phyloP scores from a whole-genome alignment of 2,797 vertebrate species.

The Syngnathus acus region DNA sequence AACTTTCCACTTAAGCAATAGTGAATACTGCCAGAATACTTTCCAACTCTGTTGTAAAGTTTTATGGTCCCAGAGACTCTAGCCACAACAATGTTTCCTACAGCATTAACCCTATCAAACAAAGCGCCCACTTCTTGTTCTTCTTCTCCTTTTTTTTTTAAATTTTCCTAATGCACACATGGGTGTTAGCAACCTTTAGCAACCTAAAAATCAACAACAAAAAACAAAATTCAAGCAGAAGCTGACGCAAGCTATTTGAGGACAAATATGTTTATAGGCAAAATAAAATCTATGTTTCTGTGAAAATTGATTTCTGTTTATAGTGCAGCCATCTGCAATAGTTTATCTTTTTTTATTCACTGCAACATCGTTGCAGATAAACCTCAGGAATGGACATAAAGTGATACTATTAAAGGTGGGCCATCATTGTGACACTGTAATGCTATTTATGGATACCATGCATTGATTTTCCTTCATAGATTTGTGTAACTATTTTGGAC shows the following conservation, averaged over 20 bases:
- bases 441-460: conserved; percentile 35
- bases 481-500: conserved; percentile 15
- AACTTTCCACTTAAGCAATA: conserved; percentile 11
- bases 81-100: conserved; percentile 21
- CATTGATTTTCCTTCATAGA: conserved; percentile 15
- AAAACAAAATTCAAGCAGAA: conserved; percentile 21
- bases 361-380: conserved; percentile 42
- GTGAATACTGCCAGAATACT: conserved; percentile 17
- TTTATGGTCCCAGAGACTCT: conserved; percentile 17
- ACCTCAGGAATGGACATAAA: conserved; percentile 23
- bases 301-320: conserved; percentile 42
- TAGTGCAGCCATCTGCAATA: conserved; percentile 21
- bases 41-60: conserved; percentile 19
- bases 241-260: conserved; percentile 12
- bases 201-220: conserved; percentile 42
- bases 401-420: conserved; percentile 23
- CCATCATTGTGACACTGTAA: conserved; percentile 25
- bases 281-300: conserved; percentile 29
- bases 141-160: not conserved
- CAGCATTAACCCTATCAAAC: conserved; percentile 18
- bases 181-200: conserved; percentile 46
- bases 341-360: conserved; percentile 46
- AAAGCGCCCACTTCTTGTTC: not conserved
- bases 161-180: conserved; percentile 28
- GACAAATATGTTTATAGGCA: conserved; percentile 19